Evolutionary conservation across 2,888 invertebrate species (phyloP).

Genomic region (Dioctria linearis): DNA sequence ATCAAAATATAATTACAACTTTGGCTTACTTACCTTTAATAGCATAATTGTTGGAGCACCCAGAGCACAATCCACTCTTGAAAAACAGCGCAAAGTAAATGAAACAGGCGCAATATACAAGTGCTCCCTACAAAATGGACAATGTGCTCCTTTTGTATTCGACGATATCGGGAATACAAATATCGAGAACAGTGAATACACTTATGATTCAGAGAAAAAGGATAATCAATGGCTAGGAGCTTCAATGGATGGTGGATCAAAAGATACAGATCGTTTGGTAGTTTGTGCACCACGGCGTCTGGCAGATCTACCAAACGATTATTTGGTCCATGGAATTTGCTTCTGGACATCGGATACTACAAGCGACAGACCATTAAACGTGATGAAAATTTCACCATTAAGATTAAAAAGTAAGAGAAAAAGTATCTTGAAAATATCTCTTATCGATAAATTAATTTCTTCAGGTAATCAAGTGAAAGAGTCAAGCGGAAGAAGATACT

Average conservation of each 20-base stretch:
- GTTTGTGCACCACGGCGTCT: conserved; percentile 70
- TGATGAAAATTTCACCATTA: conserved; percentile 68
- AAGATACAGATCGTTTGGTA: conserved; percentile 69
- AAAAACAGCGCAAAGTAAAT: conserved; percentile 66
- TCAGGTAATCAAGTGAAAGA: conserved; percentile 63
- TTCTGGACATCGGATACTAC: conserved; percentile 69
- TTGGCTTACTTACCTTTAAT: conserved; percentile 6
- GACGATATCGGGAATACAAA: conserved; percentile 67
- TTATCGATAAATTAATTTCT: not conserved
- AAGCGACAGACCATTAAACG: conserved; percentile 63
- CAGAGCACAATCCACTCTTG: conserved; percentile 71
- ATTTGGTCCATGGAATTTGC: conserved; percentile 70
- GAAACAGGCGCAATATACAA: conserved; percentile 75
- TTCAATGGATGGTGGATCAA: conserved; percentile 71
- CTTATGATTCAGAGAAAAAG: conserved; percentile 68
- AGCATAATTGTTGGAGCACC: conserved; percentile 75
- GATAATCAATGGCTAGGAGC: conserved; percentile 73
- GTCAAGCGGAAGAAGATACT: conserved; percentile 60
- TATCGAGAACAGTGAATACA: conserved; percentile 64
- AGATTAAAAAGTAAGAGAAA: conserved; percentile 62
- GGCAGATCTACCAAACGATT: conserved; percentile 64
- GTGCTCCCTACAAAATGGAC: conserved; percentile 66
- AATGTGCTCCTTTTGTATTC: conserved; percentile 69
- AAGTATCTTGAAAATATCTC: not conserved
- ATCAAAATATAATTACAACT: conserved; percentile 14